Evolutionary conservation across 2,888 invertebrate species (phyloP).

Genomic region (Mythimna vitellina): DNA sequence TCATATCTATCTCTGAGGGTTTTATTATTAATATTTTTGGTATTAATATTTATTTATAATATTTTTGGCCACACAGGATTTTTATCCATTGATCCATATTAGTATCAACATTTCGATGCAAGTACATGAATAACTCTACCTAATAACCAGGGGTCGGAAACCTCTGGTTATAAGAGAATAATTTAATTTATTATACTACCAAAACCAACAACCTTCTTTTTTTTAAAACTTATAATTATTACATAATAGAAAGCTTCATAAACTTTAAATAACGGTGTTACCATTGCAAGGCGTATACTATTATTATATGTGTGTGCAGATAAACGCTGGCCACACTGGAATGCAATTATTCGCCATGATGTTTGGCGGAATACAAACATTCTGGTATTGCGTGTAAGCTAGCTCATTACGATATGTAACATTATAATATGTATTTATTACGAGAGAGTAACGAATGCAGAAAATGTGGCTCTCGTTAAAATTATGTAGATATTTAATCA

Average conservation of each 20-base stretch:
- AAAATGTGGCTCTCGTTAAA: conserved; percentile 12
- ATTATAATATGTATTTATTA: conserved; percentile 39
- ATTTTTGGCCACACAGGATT: too few species aligned
- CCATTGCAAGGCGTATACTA: conserved; percentile 32
- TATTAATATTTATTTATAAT: too few species aligned
- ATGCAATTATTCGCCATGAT: conserved; percentile 29
- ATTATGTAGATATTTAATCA: conserved; percentile 5
- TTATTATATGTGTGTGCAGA: conserved; percentile 47
- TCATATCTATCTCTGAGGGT: too few species aligned
- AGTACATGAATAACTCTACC: too few species aligned
- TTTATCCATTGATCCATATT: too few species aligned
- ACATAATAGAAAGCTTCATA: conserved; percentile 46
- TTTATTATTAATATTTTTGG: too few species aligned
- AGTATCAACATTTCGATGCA: too few species aligned
- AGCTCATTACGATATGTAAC: conserved; percentile 44
- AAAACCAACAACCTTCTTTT: conserved; percentile 5
- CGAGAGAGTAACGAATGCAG: conserved; percentile 22
- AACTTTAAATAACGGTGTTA: conserved; percentile 39
- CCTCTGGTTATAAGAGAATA: neutral
- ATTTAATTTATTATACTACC: neutral
- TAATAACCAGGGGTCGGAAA: too few species aligned
- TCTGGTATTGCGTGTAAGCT: conserved; percentile 46
- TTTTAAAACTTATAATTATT: conserved; percentile 29
- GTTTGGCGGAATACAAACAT: conserved; percentile 35
- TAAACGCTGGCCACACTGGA: conserved; percentile 50